Evolutionary conservation across 2,797 vertebrate genomes (phyloP), one percentile per base, ranked within the genome.

Genomic region (Sebastes hubbsi): DNA sequence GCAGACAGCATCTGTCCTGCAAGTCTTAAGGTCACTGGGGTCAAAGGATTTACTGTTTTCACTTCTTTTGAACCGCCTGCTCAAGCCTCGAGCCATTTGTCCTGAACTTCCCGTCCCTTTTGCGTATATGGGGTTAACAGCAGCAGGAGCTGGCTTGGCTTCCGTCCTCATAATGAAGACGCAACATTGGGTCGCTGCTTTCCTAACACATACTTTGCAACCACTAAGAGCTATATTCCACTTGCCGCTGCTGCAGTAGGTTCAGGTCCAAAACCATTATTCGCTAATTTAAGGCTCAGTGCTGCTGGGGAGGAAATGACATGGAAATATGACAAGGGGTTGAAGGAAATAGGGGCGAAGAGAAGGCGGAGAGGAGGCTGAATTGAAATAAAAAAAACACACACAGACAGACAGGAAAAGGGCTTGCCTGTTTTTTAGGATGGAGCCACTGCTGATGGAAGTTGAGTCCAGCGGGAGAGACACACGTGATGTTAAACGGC

Each of bases 391-490:
- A 61, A 38, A 65, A 11, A 25, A 13, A 27, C 55, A 32, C 14
- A 72, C 59, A 72, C 3, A 59, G 16, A 59, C n/a, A 63, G 20
- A 61, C 11, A 16, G 18, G 65, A 62, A 56, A 36, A 25, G n/a
- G 8, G 22, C 49, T 96, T 94, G 96, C 98, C 97, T 96, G 95
- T 95, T 95, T 96, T 83, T 96, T 96, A 2, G 96, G 97, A 88
- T 99, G 98, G 62, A 96, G 94, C 98, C 98, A 99, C 74, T 97
- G 94, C 80, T 99, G 96, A 81, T 95, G 91, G 38, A 97, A 97
- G 70, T 90, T 86, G 13, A 87, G 89, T 1, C 97, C 98, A 22
- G 95, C 81, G 24, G 97, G 96, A 66, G 95, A 95, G 2, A 95
- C 86, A n/a, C 98, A 99, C 75, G 96, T 97, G 87, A 99, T 84